These are phyloP conservation scores for Drosophila engyochracea DNA, from an alignment of 2,888 invertebrate genomes.

Conservation along the genomic window DNA sequence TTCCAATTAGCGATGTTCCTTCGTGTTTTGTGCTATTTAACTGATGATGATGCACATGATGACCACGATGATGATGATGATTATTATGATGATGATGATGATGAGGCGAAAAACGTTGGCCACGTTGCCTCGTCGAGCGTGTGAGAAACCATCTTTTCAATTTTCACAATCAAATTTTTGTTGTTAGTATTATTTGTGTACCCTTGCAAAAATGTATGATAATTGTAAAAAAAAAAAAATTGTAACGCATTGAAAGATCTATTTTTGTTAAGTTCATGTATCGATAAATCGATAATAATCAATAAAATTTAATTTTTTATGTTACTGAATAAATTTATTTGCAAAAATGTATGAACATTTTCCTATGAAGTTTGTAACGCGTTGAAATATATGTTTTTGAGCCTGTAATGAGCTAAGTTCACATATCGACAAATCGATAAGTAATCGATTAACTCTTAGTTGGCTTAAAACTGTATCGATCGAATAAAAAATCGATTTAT, in stretches of 20 bases:
- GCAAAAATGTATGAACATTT: not conserved
- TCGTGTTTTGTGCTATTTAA: slow-evolving; percentile 32
- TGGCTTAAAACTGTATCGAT: not conserved
- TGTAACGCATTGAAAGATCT: too few relatives aligned
- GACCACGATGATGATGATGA: slow-evolving; percentile 10
- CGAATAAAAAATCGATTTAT: not conserved
- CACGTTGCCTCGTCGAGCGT: slow-evolving; percentile 57
- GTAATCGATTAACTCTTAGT: not conserved
- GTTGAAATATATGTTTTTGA: not conserved
- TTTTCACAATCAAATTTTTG: slow-evolving; percentile 78
- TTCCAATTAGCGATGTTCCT: slow-evolving; percentile 34
- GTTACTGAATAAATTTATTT: not conserved
- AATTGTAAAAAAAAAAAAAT: not conserved
- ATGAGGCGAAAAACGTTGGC: slow-evolving; percentile 41
- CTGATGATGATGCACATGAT: slow-evolving; percentile 19
- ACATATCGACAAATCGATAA: not conserved
- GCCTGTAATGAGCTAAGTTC: not conserved
- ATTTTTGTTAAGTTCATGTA: not conserved
- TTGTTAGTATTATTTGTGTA: slow-evolving; percentile 52
- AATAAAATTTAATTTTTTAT: not conserved
- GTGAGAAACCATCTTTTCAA: slow-evolving; percentile 81
- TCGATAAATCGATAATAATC: not conserved
- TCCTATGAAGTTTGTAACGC: not conserved
- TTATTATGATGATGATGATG: slow-evolving; percentile 31
- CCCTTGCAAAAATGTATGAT: not conserved